These are phyloP conservation scores for Lacanobia oleracea DNA, from an alignment of 2,888 invertebrate species.

Conservation along the genomic window DNA sequence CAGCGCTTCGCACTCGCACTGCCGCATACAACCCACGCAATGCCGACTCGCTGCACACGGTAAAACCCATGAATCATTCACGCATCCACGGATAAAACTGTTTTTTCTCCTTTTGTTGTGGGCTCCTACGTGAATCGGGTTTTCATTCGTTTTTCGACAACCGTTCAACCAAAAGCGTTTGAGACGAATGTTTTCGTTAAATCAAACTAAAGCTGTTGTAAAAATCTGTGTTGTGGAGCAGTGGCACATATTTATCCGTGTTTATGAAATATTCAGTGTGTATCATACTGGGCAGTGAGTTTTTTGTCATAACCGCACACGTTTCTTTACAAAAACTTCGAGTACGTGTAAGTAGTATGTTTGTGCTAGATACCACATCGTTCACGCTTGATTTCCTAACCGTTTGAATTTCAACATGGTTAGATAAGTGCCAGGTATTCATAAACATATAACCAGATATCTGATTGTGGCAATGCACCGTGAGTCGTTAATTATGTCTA, in stretches of 20 bases:
- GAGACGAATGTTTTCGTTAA: constrained; percentile 33
- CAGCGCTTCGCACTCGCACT: constrained; percentile 58
- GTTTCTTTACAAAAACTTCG: constrained; percentile 46
- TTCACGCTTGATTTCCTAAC: constrained; percentile 69
- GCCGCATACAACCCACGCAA: constrained; percentile 66
- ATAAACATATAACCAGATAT: constrained; percentile 59
- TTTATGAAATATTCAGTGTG: constrained; percentile 26
- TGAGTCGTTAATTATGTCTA: constrained; percentile 35
- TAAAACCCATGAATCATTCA: constrained; percentile 76
- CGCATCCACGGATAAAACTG: constrained; percentile 63
- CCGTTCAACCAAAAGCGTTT: constrained; percentile 49
- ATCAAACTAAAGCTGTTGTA: constrained; percentile 28
- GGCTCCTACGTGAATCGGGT: constrained; percentile 35
- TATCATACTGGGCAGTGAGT: constrained; percentile 25
- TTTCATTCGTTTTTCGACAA: constrained; percentile 56
- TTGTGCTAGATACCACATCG: constrained; percentile 61
- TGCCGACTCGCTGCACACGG: constrained; percentile 71
- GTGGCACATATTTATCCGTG: constrained; percentile 9
- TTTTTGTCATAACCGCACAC: constrained; percentile 38
- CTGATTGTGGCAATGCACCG: constrained; percentile 41
- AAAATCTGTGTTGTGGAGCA: constrained; percentile 14
- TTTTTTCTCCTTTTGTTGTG: constrained; percentile 62
- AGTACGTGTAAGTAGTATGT: constrained; percentile 27
- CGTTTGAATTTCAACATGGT: constrained; percentile 65
- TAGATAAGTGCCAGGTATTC: constrained; percentile 62